Base-by-base conservation (phyloP, 2,888 invertebrate species). In the Arrhopalites spinosus region DNA sequence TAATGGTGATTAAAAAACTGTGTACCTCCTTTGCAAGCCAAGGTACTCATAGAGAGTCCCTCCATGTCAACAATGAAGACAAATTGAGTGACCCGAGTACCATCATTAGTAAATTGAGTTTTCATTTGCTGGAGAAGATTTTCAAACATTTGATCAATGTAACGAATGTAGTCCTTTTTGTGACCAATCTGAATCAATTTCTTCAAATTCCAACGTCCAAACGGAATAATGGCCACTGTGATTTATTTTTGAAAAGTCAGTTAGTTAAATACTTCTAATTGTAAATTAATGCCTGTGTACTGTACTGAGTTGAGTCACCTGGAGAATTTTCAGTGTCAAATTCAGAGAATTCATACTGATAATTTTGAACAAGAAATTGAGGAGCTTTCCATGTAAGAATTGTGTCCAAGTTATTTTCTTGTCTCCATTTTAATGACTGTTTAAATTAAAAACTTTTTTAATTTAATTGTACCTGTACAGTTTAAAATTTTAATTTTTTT, bases 21-120 rank as follows among this genome's bases (percentile, higher is more conserved):
- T 43, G 11, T 43, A 72, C 73, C 74, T 74, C 67, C 67, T 15
- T 43, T 25, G 13, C 50, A 74, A 20, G 67, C 56, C 20, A 74
- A 20, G 7, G 66, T 50, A 45, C 43, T 47, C 74, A 74, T 74
- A 2, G 50, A 30, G 20, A 74, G 30, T 20, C 64, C 64, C 11
- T 50, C 74, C 30, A 74, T n/a, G 67, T 74, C 74, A n/a, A 74
- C 27, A 23, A 74, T 53, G 1, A 56, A n/a, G 1, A 67, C 47
- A 53, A 67, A 74, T 30, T 67, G 66, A 20, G 67, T 74, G 11
- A 74, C 74, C 2, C 67, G 56, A 29, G 23, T 11, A 11, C 45
- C 72, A 11, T 5, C 20, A 0, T 36, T 3, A n/a, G 67, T 53
- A 30, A 17, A 36, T 23, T 56, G 25, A 0, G 56, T 36, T 50